phyloP scores from a whole-genome alignment of 2,113 vertebrate genomes.

The Bos indicus region DNA sequence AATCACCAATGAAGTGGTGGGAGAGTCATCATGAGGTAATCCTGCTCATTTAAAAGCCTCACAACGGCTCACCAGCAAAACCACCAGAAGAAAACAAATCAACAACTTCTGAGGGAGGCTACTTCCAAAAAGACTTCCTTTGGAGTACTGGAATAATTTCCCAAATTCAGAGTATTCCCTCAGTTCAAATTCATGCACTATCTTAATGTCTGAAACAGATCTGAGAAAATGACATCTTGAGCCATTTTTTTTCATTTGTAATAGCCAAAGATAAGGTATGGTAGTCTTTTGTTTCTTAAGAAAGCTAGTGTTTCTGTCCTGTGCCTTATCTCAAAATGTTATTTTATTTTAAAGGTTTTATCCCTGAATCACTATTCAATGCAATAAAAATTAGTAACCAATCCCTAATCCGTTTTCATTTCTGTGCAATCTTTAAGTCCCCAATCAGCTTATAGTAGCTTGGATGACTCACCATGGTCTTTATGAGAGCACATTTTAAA shows the following conservation, averaged over 20 bases:
- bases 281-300: neutral
- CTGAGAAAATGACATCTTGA: neutral
- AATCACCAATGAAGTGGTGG: neutral
- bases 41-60: conserved; percentile 4
- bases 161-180: neutral
- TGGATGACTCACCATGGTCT: conserved; percentile 30
- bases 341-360: conserved; percentile 25
- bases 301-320: neutral
- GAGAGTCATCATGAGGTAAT: neutral
- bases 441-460: conserved; percentile 23
- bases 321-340: neutral
- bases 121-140: neutral
- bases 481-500: conserved; percentile 48
- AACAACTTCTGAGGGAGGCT: neutral
- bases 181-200: neutral
- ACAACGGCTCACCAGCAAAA: neutral
- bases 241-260: neutral
- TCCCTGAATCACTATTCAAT: neutral
- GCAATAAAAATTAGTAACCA: conserved; percentile 45
- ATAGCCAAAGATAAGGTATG: conserved; percentile 20
- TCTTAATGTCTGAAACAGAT: conserved; percentile 10
- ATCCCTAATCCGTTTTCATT: conserved; percentile 48
- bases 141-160: neutral
- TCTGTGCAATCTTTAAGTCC: conserved; percentile 24
- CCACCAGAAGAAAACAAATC: conserved; percentile 13